Percentiles rank a stretch among this genome's conserved stretches.
Conservation (phyloP, 2,113 vertebrate genomes). For the Rhea pennata region DNA sequence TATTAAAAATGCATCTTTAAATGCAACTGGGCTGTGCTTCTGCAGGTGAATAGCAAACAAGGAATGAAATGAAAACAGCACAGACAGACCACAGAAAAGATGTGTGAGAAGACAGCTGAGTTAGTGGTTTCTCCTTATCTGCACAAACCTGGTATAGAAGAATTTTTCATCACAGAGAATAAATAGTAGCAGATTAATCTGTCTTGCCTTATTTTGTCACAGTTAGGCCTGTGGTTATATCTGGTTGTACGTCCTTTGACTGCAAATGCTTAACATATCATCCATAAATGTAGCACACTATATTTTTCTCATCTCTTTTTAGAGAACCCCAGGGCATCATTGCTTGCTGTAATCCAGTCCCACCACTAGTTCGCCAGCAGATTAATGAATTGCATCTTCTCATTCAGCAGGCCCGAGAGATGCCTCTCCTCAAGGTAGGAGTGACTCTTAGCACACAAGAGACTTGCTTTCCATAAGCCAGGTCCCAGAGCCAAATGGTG, state of each 20-base stretch:
- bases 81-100: neutral
- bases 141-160: neutral
- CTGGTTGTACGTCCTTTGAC: neutral
- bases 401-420: constrained; percentile 90
- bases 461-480: neutral
- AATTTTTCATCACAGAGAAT: neutral
- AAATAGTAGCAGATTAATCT: neutral
- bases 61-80: neutral
- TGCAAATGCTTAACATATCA: neutral
- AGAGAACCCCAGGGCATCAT: constrained; percentile 95
- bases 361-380: constrained; percentile 93
- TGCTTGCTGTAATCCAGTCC: constrained; percentile 94
- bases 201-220: neutral
- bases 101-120: neutral
- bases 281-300: neutral
- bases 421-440: constrained; percentile 92
- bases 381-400: constrained; percentile 92
- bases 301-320: constrained; percentile 11
- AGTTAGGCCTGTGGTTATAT: neutral
- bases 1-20: neutral
- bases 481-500: neutral
- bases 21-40: neutral
- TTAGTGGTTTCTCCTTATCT: neutral
- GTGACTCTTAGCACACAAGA: neutral
- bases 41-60: neutral